These are phyloP conservation scores for Lindbergichthys nudifrons DNA, from an alignment of 2,797 vertebrate genomes.

Conservation along the genomic window DNA sequence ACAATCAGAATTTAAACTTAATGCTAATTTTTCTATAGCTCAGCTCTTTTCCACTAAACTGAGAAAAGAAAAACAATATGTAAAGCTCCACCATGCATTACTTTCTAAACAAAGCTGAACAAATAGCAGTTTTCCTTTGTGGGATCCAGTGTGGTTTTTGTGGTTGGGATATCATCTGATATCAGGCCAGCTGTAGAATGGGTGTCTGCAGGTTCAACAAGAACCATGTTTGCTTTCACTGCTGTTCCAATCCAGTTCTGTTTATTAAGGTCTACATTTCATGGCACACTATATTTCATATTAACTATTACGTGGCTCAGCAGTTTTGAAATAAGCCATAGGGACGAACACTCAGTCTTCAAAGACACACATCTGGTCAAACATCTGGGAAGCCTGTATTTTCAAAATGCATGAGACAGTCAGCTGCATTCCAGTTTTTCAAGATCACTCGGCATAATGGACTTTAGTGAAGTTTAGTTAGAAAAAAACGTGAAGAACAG, in stretches of 20 bases:
- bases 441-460: neutral
- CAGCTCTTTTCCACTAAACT: slow-evolving; percentile 1
- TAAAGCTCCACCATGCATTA: slow-evolving; percentile 2
- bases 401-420: neutral
- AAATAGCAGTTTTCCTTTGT: slow-evolving; percentile 45
- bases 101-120: slow-evolving; percentile 43
- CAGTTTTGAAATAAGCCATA: slow-evolving; percentile 13
- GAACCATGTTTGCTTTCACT: slow-evolving; percentile 35
- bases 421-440: neutral
- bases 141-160: slow-evolving; percentile 21
- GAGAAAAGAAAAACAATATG: slow-evolving; percentile 10
- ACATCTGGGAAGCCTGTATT: slow-evolving; percentile 15
- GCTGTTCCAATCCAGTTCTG: slow-evolving; percentile 1
- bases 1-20: neutral
- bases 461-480: neutral
- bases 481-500: neutral
- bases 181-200: slow-evolving; percentile 25
- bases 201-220: slow-evolving; percentile 31
- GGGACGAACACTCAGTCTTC: neutral
- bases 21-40: neutral
- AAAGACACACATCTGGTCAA: slow-evolving; percentile 29
- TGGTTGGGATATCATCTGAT: slow-evolving; percentile 34
- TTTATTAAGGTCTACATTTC: slow-evolving; percentile 31
- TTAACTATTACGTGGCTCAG: slow-evolving; percentile 23
- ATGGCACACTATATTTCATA: slow-evolving; percentile 21